phyloP scores from a whole-genome alignment of 2,113 vertebrate species.

The Macaca mulatta region DNA sequence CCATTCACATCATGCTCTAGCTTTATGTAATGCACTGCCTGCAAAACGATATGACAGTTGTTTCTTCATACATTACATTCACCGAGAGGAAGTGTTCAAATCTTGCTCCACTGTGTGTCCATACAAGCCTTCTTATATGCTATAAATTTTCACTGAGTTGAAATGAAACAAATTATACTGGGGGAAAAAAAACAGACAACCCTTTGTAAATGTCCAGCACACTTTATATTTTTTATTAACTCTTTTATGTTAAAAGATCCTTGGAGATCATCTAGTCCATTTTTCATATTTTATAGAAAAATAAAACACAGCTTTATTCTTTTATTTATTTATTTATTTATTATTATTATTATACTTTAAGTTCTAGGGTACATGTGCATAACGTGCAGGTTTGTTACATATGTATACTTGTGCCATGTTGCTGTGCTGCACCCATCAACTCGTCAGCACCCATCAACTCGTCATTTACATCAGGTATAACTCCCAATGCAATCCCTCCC shows the following conservation, averaged over 20 bases:
- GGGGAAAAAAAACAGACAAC: background rate
- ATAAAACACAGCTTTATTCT: background rate
- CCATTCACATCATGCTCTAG: background rate
- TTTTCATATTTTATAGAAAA: background rate
- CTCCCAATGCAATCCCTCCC: too few relatives aligned
- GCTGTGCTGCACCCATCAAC: too few relatives aligned
- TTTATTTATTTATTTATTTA: too few relatives aligned
- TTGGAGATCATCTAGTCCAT: background rate
- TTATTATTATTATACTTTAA: too few relatives aligned
- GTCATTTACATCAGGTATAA: too few relatives aligned
- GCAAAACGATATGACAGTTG: background rate
- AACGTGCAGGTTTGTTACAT: too few relatives aligned
- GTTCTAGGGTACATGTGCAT: too few relatives aligned
- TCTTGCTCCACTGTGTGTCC: background rate
- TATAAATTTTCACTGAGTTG: background rate
- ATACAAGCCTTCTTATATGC: background rate
- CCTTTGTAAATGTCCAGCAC: background rate
- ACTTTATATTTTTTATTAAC: slow-evolving; percentile 19
- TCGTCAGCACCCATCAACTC: too few relatives aligned
- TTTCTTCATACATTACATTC: background rate
- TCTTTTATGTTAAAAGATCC: background rate
- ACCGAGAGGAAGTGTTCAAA: background rate
- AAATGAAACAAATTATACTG: background rate
- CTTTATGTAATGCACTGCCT: too few relatives aligned
- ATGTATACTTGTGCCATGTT: too few relatives aligned